Evolutionary conservation across 2,797 vertebrate species (phyloP).

Genomic region (Enteromius thamalakanensis): DNA sequence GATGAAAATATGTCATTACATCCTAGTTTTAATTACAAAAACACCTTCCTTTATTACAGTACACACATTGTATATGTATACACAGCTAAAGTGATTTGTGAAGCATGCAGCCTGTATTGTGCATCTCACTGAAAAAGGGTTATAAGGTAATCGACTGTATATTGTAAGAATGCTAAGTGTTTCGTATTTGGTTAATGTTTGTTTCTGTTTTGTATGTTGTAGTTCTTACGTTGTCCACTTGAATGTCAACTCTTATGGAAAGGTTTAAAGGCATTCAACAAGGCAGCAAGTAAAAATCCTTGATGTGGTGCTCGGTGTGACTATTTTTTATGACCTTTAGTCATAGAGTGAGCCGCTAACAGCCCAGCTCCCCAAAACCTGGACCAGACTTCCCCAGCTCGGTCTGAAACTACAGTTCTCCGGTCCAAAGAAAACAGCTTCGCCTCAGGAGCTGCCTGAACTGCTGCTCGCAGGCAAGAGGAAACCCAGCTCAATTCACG

Average conservation of each 20-base stretch:
- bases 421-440: conserved; percentile 57
- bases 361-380: conserved; percentile 12
- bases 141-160: too few relatives aligned
- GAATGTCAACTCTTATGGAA: background rate
- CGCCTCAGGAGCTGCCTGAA: conserved; percentile 29
- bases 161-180: too few relatives aligned
- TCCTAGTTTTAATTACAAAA: background rate
- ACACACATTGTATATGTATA: background rate
- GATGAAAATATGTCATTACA: background rate
- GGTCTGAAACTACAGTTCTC: conserved; percentile 43
- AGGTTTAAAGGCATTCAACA: background rate
- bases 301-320: conserved; percentile 20
- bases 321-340: conserved; percentile 32
- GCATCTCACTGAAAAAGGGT: too few relatives aligned
- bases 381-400: conserved; percentile 15
- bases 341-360: conserved; percentile 11
- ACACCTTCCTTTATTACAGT: background rate
- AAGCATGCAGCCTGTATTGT: too few relatives aligned
- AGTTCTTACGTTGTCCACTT: too few relatives aligned
- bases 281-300: background rate
- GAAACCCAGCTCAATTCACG: conserved; percentile 50
- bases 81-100: background rate
- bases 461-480: conserved; percentile 41
- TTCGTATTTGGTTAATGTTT: too few relatives aligned
- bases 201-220: too few relatives aligned